Evolutionary conservation across 2,888 invertebrate species (phyloP).

Genomic region (Drosophila setosimentum): DNA sequence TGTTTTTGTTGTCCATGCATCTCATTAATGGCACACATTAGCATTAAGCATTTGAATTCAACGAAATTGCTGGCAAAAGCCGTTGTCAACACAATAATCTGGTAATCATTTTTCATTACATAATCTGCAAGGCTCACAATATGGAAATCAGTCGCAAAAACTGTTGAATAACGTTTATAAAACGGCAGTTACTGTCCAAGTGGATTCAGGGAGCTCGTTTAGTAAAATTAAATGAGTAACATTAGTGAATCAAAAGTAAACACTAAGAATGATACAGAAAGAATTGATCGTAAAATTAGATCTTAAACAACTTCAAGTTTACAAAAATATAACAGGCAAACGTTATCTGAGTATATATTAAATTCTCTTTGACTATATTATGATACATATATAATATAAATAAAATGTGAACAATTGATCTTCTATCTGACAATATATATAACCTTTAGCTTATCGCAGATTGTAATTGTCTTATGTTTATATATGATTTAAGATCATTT

Average conservation of each 20-base stretch:
- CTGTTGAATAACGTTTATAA: background rate
- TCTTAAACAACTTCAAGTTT: background rate
- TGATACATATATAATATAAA: too few species aligned
- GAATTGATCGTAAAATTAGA: background rate
- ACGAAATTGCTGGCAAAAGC: slow-evolving; percentile 30
- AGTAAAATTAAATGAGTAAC: background rate
- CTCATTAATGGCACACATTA: slow-evolving; percentile 62
- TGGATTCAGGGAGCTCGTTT: background rate
- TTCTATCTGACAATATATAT: background rate
- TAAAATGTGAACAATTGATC: too few species aligned
- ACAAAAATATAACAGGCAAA: background rate
- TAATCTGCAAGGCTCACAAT: slow-evolving; percentile 10
- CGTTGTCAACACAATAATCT: slow-evolving; percentile 46
- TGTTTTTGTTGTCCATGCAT: slow-evolving; percentile 34
- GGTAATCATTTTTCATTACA: slow-evolving; percentile 42
- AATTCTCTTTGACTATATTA: too few species aligned
- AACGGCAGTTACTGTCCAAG: background rate
- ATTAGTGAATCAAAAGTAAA: background rate
- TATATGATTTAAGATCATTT: background rate
- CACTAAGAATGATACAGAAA: background rate
- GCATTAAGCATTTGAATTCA: slow-evolving; percentile 60
- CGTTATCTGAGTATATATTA: too few species aligned
- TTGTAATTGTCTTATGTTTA: background rate
- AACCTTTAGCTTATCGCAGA: background rate
- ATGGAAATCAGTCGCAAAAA: slow-evolving; percentile 10